Evolutionary conservation across 1,140 invertebrate genomes (phyloP).

Genomic region (Tetranychus cinnabarinus): DNA sequence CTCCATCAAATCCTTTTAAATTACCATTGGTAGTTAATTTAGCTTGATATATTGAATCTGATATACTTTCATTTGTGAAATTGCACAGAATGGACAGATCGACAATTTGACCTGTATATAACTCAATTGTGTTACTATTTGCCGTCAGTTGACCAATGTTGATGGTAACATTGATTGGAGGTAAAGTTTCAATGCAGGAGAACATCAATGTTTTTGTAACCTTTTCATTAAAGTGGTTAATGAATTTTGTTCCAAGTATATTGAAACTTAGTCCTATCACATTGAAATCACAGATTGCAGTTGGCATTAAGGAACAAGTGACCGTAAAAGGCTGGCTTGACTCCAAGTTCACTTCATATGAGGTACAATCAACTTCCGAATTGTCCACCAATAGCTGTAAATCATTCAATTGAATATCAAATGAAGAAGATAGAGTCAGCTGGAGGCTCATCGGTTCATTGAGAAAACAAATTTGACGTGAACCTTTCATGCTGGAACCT

Average conservation of each 20-base stretch:
- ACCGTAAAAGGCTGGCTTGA: background rate
- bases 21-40: background rate
- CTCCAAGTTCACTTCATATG: background rate
- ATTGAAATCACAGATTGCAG: slow-evolving; percentile 4
- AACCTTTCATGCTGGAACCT: background rate
- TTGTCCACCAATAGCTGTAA: background rate
- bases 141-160: background rate
- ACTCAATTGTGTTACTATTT: background rate
- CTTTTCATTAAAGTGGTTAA: slow-evolving; percentile 4
- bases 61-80: background rate
- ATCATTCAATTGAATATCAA: background rate
- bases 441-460: background rate
- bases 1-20: background rate
- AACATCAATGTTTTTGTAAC: slow-evolving; percentile 19
- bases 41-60: background rate
- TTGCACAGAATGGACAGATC: background rate
- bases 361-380: background rate
- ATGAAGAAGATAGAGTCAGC: background rate
- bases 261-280: slow-evolving; percentile 2
- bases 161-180: slow-evolving; percentile 11
- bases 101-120: background rate
- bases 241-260: background rate
- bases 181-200: background rate
- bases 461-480: slow-evolving; percentile 4
- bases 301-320: slow-evolving; percentile 5